Evolutionary conservation across 2,888 invertebrate genomes (phyloP).

Genomic region (Coelogynopora nodosa): DNA sequence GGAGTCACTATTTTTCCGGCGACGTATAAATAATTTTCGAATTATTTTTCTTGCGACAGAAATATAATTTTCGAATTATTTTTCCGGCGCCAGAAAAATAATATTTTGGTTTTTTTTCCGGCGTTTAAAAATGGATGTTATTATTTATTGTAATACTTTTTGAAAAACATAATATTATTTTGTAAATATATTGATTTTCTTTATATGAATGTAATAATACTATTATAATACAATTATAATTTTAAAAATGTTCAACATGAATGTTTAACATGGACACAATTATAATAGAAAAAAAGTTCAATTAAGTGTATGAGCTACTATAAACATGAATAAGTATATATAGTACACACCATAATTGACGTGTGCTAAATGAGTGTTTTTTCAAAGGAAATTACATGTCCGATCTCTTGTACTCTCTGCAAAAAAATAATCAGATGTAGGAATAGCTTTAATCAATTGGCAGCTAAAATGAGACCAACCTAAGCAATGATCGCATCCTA

Average conservation of each 20-base stretch:
- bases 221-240: not conserved
- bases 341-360: no score
- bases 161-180: conserved; percentile 22
- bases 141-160: conserved; percentile 9
- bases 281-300: not conserved
- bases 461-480: not conserved
- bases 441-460: not conserved
- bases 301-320: not conserved
- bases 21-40: not conserved
- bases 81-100: conserved; percentile 23
- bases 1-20: not conserved
- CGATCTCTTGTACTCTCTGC: not conserved
- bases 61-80: conserved; percentile 1
- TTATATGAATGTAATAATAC: not conserved
- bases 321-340: no score
- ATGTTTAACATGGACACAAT: not conserved
- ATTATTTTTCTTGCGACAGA: not conserved
- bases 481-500: not conserved
- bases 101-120: conserved; percentile 17
- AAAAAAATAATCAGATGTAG: not conserved
- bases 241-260: not conserved
- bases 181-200: not conserved
- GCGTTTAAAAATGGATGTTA: conserved; percentile 22
- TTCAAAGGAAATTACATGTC: not conserved
- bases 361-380: no score